Evolutionary conservation across 2,113 vertebrate species (phyloP).

Genomic region (Camelus dromedarius): DNA sequence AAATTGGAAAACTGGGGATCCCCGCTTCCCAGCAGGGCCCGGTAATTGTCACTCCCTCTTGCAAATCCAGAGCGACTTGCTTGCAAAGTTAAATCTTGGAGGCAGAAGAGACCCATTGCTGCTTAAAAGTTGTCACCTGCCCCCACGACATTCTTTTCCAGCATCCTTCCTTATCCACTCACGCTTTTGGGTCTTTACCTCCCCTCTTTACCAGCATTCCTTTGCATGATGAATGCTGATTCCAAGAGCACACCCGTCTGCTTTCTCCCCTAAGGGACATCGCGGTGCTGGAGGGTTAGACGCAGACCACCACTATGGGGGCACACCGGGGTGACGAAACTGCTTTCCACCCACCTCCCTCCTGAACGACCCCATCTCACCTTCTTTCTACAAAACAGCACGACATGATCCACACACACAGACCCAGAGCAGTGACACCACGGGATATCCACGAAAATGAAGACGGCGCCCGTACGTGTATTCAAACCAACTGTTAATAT

Average conservation of each 20-base stretch:
- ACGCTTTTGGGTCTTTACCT: fast-evolving
- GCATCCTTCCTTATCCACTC: not conserved
- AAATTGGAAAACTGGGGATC: not conserved
- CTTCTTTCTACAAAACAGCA: not conserved
- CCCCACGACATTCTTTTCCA: too few relatives aligned
- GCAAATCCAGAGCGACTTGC: not conserved
- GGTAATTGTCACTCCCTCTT: not conserved
- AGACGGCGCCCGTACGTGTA: too few relatives aligned
- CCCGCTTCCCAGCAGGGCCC: not conserved
- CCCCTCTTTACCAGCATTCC: too few relatives aligned
- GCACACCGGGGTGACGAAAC: fast-evolving
- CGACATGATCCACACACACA: too few relatives aligned
- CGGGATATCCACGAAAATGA: too few relatives aligned
- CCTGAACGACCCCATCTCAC: not conserved
- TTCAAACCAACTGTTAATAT: not conserved
- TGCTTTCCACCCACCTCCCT: fast-evolving
- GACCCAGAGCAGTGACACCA: not conserved
- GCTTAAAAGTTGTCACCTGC: fast-evolving
- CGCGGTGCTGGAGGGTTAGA: fast-evolving
- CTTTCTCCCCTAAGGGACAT: not conserved
- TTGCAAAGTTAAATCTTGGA: not conserved
- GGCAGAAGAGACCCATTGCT: not conserved
- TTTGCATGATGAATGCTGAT: too few relatives aligned
- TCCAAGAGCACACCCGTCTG: not conserved
- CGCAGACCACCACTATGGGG: fast-evolving